Evolutionary conservation across 2,888 invertebrate species (phyloP), one percentile per base, ranked within the genome.

Genomic region (Nomada ruficornis): DNA sequence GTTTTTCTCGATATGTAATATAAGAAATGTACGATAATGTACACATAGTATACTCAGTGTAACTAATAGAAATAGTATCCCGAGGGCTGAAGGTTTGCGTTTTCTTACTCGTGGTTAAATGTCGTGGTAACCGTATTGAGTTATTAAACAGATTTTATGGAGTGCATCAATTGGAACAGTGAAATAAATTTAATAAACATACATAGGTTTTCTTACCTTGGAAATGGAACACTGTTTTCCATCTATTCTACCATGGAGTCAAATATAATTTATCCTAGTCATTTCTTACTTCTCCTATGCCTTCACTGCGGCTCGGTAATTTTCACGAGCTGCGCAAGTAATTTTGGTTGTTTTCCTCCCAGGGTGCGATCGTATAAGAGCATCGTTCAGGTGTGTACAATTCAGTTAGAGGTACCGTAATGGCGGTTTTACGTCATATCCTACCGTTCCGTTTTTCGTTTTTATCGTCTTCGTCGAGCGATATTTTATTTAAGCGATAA

Each of bases 401-500:
- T 92, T 90, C 90, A 91, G 89, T 91, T 89, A 86, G 87, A 86
- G 84, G 77, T 80, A 82, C 68, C 86, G 87, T 90, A 89, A 89
- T 85, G 83, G 84, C 54, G 85, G 86, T 88, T 90, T 91, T 91
- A 90, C 88, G 91, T 92, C 91, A 92, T 91, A 91, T 89, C 88
- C 77, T 83, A 67, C 80, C 80, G 71, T 64, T 65, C 79, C 68
- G 62, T 42, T 68, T 60, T 50, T 26, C 73, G 63, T 69, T 62
- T 26, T 69, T 69, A 62, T 36, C 73, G 74, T 62, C 71, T 73
- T 69, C 77, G 76, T 44, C 67, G 70, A 60, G 73, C 84, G 80
- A 89, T 93, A 89, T 91, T 90, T 93, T 92, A 93, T 93, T 92
- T 91, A 92, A 60, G 76, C 83, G 84, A 90, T 92, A 92, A 92